Evolutionary conservation across 2,888 invertebrate species (phyloP), one percentile per base, ranked within the genome.

Genomic region (Diarsia dahlii): DNA sequence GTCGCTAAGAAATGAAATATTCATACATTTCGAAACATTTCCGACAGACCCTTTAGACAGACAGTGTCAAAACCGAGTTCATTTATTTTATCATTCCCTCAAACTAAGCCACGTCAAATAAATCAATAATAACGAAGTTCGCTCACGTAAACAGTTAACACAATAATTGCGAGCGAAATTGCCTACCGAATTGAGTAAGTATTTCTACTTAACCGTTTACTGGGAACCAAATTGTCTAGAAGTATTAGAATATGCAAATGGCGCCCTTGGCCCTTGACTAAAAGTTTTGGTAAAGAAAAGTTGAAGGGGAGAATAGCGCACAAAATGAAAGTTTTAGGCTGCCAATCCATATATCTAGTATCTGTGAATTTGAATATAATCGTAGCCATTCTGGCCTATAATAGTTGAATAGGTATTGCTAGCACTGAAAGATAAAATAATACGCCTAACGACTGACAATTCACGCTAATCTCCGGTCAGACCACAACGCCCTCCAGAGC

Each of bases 401-500:
- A 34, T 56, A 63, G 56, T 50, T 62, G 67, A 78, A 73, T 54
- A n/a, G n/a, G n/a, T n/a, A 75, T 85, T 74, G 12, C 54, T 66
- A 63, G 46, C 23, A 34, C 52, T 82, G 58, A 69, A 82, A 83
- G 65, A 75, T 73, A 75, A 71, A 84, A 80, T 72, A 78, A 72
- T 68, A 68, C 71, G 54, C 65, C 73, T 75, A 78, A 83, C 87
- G 81, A 84, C 86, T 84, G 86, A 88, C 89, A 87, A 90, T 91
- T 89, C 86, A 85, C 85, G 78, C 87, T 90, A 89, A 91, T 90
- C 87, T 87, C 87, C 82, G 88, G 87, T 84, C 87, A 87, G 74
- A 85, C 90, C 88, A 82, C 87, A 89, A 80, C 81, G 78, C 85
- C 81, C 81, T 84, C 68, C 83, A 80, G 79, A 81, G 82, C 77